A percentile compares a stretch with the other conserved stretches of the same genome.
phyloP scores from a whole-genome alignment of 2,113 vertebrate species.

The Muscicapa adusta region DNA sequence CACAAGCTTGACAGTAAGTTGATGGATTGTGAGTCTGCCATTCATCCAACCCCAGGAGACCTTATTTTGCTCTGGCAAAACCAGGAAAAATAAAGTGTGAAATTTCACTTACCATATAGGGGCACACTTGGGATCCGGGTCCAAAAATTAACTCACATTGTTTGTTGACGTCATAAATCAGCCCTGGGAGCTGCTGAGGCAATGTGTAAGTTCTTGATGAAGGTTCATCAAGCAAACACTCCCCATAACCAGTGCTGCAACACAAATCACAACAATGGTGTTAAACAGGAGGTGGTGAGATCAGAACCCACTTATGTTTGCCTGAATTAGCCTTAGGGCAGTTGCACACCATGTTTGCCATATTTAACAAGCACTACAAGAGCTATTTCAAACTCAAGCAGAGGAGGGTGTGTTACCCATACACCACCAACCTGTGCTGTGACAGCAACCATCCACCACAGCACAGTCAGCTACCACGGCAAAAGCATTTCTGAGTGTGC shows the following conservation, averaged over 20 bases:
- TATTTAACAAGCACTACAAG: neutral
- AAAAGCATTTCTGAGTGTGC: neutral
- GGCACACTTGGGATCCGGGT: constrained; percentile 94
- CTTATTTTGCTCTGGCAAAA: neutral
- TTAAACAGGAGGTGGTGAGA: neutral
- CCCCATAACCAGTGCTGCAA: constrained; percentile 94
- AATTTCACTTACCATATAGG: constrained; percentile 91
- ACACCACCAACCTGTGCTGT: neutral
- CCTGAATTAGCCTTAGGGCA: neutral
- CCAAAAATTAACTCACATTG: constrained; percentile 99
- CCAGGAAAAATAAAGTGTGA: neutral
- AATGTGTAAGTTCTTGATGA: constrained; percentile 86
- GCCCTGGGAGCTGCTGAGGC: constrained; percentile 89
- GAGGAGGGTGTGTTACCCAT: neutral
- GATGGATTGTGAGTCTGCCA: neutral
- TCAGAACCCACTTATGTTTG: neutral
- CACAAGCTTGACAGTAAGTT: neutral
- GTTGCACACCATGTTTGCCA: neutral
- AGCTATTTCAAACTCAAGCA: neutral
- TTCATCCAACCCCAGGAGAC: neutral
- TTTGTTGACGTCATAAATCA: constrained; percentile 94
- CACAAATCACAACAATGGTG: constrained; percentile 72
- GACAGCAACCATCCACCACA: neutral
- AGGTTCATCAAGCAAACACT: constrained; percentile 95
- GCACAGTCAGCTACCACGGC: neutral